Evolutionary conservation across 2,113 vertebrate genomes (phyloP).

Genomic region (Cyanoramphus novaezelandiae): DNA sequence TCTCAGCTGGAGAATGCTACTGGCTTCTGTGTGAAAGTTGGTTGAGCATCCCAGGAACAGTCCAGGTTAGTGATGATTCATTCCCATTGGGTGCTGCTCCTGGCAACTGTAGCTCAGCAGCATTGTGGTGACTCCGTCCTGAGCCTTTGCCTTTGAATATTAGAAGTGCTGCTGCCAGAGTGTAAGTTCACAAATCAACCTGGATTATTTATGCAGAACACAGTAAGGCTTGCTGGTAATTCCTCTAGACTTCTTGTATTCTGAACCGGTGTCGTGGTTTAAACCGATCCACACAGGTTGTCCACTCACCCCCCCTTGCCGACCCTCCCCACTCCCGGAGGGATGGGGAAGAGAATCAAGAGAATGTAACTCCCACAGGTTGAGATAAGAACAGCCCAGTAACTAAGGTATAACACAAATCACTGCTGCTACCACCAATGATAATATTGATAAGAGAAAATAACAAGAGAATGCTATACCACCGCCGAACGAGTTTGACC

Average conservation of each 20-base stretch:
- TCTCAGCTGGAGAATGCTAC: background rate
- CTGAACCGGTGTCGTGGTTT: background rate
- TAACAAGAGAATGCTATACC: too few relatives aligned
- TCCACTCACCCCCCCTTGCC: too few relatives aligned
- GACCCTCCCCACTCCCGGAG: too few relatives aligned
- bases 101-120: background rate
- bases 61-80: accelerated
- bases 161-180: background rate
- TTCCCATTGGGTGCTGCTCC: background rate
- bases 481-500: too few relatives aligned
- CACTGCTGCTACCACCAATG: too few relatives aligned
- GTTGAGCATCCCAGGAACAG: background rate
- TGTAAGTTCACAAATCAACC: background rate
- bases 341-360: too few relatives aligned
- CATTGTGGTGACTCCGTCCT: accelerated
- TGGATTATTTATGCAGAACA: background rate
- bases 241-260: background rate
- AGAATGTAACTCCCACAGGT: too few relatives aligned
- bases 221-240: background rate
- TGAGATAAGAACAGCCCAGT: too few relatives aligned
- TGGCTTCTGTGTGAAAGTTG: accelerated
- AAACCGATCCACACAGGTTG: too few relatives aligned
- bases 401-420: too few relatives aligned
- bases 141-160: background rate
- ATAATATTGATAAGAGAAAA: too few relatives aligned